Evolutionary conservation across 2,888 invertebrate species (phyloP).

Genomic region (Hydropsyche betteni): DNA sequence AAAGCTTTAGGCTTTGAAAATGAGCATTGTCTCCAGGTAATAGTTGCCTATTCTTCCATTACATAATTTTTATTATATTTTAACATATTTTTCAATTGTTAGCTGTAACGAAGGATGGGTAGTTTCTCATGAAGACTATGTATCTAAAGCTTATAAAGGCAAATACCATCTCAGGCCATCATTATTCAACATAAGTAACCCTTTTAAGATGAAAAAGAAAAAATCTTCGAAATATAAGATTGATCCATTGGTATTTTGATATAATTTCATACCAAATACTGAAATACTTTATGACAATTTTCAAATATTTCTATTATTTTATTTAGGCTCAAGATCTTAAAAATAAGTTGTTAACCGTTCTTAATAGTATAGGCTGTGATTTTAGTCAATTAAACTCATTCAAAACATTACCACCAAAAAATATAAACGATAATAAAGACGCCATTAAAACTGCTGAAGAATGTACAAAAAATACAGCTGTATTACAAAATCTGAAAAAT

Average conservation of each 20-base stretch:
- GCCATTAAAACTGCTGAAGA: slow-evolving; percentile 41
- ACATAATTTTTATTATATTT: background rate
- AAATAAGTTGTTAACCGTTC: slow-evolving; percentile 28
- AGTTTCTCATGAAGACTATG: slow-evolving; percentile 38
- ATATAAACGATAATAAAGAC: slow-evolving; percentile 26
- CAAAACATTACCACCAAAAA: background rate
- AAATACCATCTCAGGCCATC: slow-evolving; percentile 16
- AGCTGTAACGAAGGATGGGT: slow-evolving; percentile 39
- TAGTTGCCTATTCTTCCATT: background rate
- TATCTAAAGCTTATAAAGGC: slow-evolving; percentile 35
- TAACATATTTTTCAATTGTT: background rate
- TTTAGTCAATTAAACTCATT: slow-evolving; percentile 5
- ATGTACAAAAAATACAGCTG: slow-evolving; percentile 32
- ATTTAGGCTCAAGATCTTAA: slow-evolving; percentile 40
- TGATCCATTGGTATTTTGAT: slow-evolving; percentile 1
- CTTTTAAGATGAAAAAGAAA: slow-evolving; percentile 32
- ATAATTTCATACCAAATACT: background rate
- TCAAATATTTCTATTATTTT: background rate
- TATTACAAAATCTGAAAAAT: slow-evolving; percentile 5
- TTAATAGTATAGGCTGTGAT: slow-evolving; percentile 29
- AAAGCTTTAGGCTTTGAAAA: background rate
- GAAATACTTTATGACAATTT: background rate
- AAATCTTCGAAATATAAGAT: slow-evolving; percentile 15
- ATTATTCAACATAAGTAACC: slow-evolving; percentile 39
- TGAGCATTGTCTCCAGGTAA: slow-evolving; percentile 18